These are phyloP conservation scores for Dasysyrphus tricinctus DNA, from an alignment of 2,888 invertebrate genomes.

Conservation along the genomic window DNA sequence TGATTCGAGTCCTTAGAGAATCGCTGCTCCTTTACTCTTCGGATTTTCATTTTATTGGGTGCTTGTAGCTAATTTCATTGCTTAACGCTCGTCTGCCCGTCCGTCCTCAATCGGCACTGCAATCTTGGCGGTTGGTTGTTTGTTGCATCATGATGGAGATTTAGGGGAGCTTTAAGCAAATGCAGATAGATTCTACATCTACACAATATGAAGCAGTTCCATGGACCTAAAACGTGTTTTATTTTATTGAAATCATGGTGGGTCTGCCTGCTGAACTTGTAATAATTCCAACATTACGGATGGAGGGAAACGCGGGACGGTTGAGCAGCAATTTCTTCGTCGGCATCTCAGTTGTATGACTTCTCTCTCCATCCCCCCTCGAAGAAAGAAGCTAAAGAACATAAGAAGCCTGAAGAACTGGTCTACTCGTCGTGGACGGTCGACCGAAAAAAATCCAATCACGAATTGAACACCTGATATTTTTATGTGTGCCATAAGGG, in stretches of 20 bases:
- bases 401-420: conserved; percentile 45
- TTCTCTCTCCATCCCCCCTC: conserved; percentile 30
- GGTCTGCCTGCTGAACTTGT: conserved; percentile 47
- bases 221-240: conserved; percentile 50
- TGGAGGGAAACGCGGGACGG: neutral
- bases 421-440: conserved; percentile 37
- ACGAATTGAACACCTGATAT: conserved; percentile 75
- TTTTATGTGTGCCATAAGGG: conserved; percentile 69
- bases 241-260: conserved; percentile 26
- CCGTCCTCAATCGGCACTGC: neutral
- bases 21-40: conserved; percentile 27
- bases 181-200: conserved; percentile 50
- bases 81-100: conserved; percentile 19
- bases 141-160: conserved; percentile 33
- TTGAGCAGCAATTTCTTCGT: conserved; percentile 6
- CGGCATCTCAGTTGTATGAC: conserved; percentile 54
- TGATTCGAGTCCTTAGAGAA: conserved; percentile 17
- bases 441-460: conserved; percentile 58
- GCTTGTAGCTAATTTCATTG: conserved; percentile 68
- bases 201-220: conserved; percentile 43
- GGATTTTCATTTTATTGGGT: conserved; percentile 52
- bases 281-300: conserved; percentile 10
- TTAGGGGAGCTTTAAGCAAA: conserved; percentile 53
- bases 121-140: conserved; percentile 20
- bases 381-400: conserved; percentile 8